Evolutionary conservation across 2,113 vertebrate genomes (phyloP), one percentile per base, ranked within the genome.

Genomic region (Podarcis cretensis): DNA sequence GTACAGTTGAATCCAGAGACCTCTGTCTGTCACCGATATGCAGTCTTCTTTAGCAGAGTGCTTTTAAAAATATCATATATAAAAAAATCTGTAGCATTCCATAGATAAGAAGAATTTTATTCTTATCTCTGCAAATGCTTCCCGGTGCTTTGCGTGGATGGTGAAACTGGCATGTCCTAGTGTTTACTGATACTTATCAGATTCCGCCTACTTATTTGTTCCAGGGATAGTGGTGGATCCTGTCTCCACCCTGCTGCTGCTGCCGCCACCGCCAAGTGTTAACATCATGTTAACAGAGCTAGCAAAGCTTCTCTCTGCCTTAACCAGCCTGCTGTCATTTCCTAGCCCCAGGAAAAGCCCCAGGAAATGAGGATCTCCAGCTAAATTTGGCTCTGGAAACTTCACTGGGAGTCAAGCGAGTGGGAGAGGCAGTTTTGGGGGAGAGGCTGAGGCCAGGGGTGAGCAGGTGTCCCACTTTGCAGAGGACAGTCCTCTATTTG

Each of bases 241-340:
- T n/a, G 20, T 5, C 57, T 76, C 80, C 57, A 83, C 69, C 59
- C 37, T 20, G 1, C 18, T 66, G 18, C 35, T 35, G 35, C 80
- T 25, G 21, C 30, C 59, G 48, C 10, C 43, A 48, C 43, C 48
- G 48, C 48, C 48, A 54, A 54, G 48, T 54, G 83, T 25, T 63
- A n/a, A 43, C 30, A 13, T 65, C 86, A 88, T 5, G 14, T 85
- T 90, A 81, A 85, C 91, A 93, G 90, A 91, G 90, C 87, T 92
- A 89, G 48, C 84, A 90, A 84, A 95, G 93, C 0, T 0, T 86
- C 87, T 93, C 94, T 89, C 91, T 88, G 86, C 90, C 84, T 91
- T 91, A 95, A 94, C 89, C 91, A 92, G 92, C 75, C 91, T 90
- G 89, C 90, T 95, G 87, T 93, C 89, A 93, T 90, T 91, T 89